Evolutionary conservation across 1,140 invertebrate species (phyloP), one percentile per base, ranked within the genome.

Genomic region (Macrobrachium rosenbergii): DNA sequence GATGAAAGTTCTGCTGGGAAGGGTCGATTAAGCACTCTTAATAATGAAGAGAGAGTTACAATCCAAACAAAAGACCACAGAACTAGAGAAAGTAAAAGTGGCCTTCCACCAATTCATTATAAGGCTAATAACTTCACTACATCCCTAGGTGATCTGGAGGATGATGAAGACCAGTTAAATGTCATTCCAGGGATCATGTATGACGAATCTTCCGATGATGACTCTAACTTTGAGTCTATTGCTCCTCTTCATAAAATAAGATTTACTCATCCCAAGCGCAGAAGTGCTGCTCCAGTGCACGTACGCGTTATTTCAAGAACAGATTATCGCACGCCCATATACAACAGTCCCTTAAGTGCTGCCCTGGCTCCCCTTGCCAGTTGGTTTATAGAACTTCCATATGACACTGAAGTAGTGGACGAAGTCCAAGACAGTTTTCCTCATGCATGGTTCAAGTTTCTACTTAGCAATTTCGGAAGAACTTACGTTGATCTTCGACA

Each of bases 391-490:
- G 91, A 92, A 73, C 83, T 92, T 37, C 92, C 92, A 11, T 90
- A 92, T 43, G 92, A 92, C 21, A 88, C 90, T 52, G 91, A 91
- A 12, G 91, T 91, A 63, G 75, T 92, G 43, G 90, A 91, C 21
- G 89, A 90, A 16, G 90, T 91, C 28, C 89, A 91, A n/a, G 89
- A 87, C 59, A 88, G 90, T 52, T 92, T 92, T 83, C 92, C 92
- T 0, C 88, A 83, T 14, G 91, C 92, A 64, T 92, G 92, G 92
- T 92, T 91, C 88, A 91, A 90, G 69, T 91, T 91, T 90, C 91
- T 92, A 0, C 86, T 92, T 6, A 86, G 83, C 16, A 82, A 82
- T 37, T 89, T 88, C 23, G 67, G 79, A 7, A 80, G 78, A 52
- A 60, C 21, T 10, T 86, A 88, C 52, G 72, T 88, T 19, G 64